Evolutionary conservation across 2,113 vertebrate species (phyloP), one percentile per base, ranked within the genome.

Genomic region (Apteryx mantelli): DNA sequence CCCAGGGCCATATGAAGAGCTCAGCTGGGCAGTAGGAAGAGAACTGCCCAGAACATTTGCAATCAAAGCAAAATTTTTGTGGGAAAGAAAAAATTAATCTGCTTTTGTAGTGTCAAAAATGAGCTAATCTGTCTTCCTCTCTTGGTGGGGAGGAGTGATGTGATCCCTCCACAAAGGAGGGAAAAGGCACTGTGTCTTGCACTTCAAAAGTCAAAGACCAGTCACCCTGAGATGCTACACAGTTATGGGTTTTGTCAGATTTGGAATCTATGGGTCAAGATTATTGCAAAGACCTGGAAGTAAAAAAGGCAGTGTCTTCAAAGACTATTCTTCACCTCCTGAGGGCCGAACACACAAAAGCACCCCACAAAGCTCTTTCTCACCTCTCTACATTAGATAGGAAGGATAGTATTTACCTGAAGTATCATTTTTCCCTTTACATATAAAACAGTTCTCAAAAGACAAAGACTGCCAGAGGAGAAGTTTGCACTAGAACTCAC

Each of bases 21-120:
- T 20, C 1, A 0, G 1, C 7, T 9, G 11, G 4, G 13, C 2
- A 70, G 9, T 0, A 3, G 2, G 7, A 48, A 4, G 1, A 44
- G 71, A 66, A 8, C n/a, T 55, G 30, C 11, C 11, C 14, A 16
- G 1, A 21, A 4, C 17, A 30, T 26, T 28, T 55, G 16, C 26
- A 52, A 25, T 4, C 20, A 86, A 88, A 89, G 5, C 10, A 63
- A 6, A 18, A 1, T 40, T 82, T 55, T 55, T 58, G 9, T 46
- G 10, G 52, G 55, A 60, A 89, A 84, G 11, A 44, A 58, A 87
- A 40, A 26, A 26, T 7, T 7, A 13, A 13, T 26, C 14, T 55
- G 26, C 3, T 76, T 85, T 19, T 34, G 8, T 32, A 48, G n/a
- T 53, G 34, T 60, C 8, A 46, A n/a, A 85, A 92, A 55, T 30